phyloP scores from a whole-genome alignment of 2,797 vertebrate genomes.

The Sphenodon punctatus region DNA sequence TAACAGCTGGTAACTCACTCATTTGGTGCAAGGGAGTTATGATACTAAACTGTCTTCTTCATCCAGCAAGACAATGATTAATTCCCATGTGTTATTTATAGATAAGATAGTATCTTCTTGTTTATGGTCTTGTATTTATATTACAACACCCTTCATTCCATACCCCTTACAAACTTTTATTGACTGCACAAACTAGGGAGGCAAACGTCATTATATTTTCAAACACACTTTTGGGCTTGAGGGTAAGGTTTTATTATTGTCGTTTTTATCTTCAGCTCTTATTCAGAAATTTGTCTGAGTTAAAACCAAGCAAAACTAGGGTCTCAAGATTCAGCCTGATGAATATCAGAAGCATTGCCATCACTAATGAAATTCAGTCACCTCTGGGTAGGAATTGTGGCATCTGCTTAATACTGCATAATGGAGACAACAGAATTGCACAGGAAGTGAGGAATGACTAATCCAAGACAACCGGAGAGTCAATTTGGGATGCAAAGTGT shows the following conservation, averaged over 20 bases:
- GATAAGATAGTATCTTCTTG: not conserved
- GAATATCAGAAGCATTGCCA: constrained; percentile 44
- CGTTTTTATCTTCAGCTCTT: not conserved
- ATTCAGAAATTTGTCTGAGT: constrained; percentile 18
- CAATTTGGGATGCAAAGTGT: constrained; percentile 41
- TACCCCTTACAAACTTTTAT: constrained; percentile 38
- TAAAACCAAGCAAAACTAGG: not conserved
- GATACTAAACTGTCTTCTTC: too few species aligned
- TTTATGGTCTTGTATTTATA: constrained; percentile 6
- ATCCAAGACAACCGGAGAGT: constrained; percentile 21
- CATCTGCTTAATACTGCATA: constrained; percentile 51
- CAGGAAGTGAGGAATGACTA: not conserved
- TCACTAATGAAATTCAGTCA: constrained; percentile 46
- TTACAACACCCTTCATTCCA: not conserved
- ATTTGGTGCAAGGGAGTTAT: too few species aligned
- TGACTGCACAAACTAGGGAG: not conserved
- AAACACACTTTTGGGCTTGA: not conserved
- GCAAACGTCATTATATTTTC: not conserved
- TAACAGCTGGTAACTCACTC: too few species aligned
- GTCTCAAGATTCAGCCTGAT: constrained; percentile 10
- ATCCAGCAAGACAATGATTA: not conserved
- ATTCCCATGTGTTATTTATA: not conserved
- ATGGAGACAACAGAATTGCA: constrained; percentile 26
- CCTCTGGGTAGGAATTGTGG: constrained; percentile 24
- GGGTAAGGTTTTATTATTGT: not conserved